These are phyloP conservation scores for Melanocharis versteri DNA, from an alignment of 2,113 vertebrate genomes.

Conservation along the genomic window DNA sequence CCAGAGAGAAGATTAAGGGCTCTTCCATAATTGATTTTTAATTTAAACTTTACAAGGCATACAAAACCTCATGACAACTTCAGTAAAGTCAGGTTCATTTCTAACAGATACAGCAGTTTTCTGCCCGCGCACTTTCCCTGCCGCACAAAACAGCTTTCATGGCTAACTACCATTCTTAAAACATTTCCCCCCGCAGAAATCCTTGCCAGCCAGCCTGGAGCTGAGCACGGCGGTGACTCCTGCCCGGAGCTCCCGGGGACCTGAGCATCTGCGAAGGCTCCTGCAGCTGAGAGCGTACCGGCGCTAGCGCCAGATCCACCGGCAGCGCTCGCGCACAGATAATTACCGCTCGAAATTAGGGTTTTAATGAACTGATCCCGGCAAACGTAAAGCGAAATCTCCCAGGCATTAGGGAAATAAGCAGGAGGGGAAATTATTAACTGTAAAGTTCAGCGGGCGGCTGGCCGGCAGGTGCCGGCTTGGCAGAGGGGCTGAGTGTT, in stretches of 20 bases:
- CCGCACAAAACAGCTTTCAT: not conserved
- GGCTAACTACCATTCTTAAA: not conserved
- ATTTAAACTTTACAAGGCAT: slow-evolving; percentile 24
- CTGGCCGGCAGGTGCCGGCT: slow-evolving; percentile 46
- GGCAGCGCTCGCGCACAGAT: slow-evolving; percentile 61
- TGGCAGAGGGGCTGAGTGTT: not conserved
- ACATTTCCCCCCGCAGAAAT: not conserved
- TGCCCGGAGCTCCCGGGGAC: slow-evolving; percentile 25
- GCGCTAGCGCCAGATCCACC: slow-evolving; percentile 1
- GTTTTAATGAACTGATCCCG: slow-evolving; percentile 75
- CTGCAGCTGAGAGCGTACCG: slow-evolving; percentile 37
- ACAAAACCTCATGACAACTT: not conserved
- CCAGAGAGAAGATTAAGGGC: not conserved
- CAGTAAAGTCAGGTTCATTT: not conserved
- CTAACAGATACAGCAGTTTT: not conserved
- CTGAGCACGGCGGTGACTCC: not conserved
- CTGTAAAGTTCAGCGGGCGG: slow-evolving; percentile 20
- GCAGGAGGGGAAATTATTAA: slow-evolving; percentile 53
- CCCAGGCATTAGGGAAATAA: slow-evolving; percentile 63
- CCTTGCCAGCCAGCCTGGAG: not conserved
- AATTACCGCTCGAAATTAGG: slow-evolving; percentile 76
- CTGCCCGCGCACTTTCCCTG: not conserved
- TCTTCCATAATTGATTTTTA: slow-evolving; percentile 27
- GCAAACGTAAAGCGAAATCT: slow-evolving; percentile 68
- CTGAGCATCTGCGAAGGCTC: slow-evolving; percentile 54